Evolutionary conservation across 2,797 vertebrate species (phyloP).

Genomic region (Anguilla obscura): DNA sequence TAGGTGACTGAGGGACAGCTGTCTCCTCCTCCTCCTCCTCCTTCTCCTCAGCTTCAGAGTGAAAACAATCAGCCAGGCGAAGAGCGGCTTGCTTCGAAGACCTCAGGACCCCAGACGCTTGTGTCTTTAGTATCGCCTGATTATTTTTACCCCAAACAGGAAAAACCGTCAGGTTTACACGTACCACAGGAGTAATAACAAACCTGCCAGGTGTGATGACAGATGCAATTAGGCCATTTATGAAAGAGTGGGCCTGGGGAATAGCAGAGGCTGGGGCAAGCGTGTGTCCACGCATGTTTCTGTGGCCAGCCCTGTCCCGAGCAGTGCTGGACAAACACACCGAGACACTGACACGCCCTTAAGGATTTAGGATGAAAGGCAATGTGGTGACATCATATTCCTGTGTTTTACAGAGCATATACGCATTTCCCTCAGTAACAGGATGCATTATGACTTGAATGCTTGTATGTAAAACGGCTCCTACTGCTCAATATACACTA

Average conservation of each 20-base stretch:
- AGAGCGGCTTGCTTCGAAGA: slow-evolving; percentile 36
- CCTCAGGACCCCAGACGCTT: slow-evolving; percentile 45
- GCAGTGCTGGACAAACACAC: neutral
- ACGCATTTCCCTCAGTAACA: neutral
- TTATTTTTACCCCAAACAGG: slow-evolving; percentile 79
- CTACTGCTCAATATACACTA: neutral
- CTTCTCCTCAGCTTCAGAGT: slow-evolving; percentile 50
- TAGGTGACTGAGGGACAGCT: slow-evolving; percentile 16
- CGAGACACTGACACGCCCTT: neutral
- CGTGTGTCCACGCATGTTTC: slow-evolving; percentile 59
- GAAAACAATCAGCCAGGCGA: slow-evolving; percentile 59
- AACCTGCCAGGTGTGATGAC: slow-evolving; percentile 67
- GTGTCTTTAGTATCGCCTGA: slow-evolving; percentile 58
- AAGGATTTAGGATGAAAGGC: neutral
- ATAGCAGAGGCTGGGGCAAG: slow-evolving; percentile 24
- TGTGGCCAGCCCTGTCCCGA: neutral
- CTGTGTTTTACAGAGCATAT: neutral
- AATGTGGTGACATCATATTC: neutral
- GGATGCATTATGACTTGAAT: neutral
- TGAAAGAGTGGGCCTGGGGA: slow-evolving; percentile 53
- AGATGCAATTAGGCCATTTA: slow-evolving; percentile 68
- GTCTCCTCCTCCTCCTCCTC: slow-evolving; percentile 15
- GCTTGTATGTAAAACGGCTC: neutral
- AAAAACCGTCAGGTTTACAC: slow-evolving; percentile 52
- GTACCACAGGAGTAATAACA: slow-evolving; percentile 74